Conservation (phyloP, 2,797 vertebrate species). For the Ctenosaura bakeri region DNA sequence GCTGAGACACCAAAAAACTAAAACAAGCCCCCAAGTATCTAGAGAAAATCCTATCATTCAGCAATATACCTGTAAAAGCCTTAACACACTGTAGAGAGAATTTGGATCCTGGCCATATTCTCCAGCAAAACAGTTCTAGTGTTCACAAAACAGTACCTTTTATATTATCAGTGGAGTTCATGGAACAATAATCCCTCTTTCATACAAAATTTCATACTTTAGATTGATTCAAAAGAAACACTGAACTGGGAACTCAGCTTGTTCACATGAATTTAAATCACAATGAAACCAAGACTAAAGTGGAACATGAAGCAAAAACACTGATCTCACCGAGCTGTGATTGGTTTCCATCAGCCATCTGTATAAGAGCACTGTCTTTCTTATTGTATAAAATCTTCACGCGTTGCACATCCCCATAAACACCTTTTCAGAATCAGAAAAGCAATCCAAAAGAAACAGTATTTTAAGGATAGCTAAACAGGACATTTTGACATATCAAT, state of each 20-base stretch:
- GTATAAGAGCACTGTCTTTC: slow-evolving; percentile 98
- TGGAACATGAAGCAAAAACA: slow-evolving; percentile 39
- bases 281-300: slow-evolving; percentile 20
- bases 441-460: slow-evolving; percentile 84
- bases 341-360: slow-evolving; percentile 97
- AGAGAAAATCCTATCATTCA: not conserved
- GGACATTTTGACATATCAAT: slow-evolving; percentile 81
- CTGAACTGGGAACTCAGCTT: slow-evolving; percentile 29
- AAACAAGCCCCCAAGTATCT: not conserved
- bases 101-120: slow-evolving; percentile 16
- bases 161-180: not conserved
- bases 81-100: not conserved
- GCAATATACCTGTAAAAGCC: not conserved
- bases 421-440: slow-evolving; percentile 89
- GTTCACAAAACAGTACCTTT: not conserved
- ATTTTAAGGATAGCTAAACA: slow-evolving; percentile 75
- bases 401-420: slow-evolving; percentile 97
- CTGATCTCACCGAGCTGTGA: slow-evolving; percentile 93
- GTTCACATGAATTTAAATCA: slow-evolving; percentile 45
- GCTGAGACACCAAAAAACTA: not conserved
- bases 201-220: slow-evolving; percentile 1
- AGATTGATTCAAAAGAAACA: slow-evolving; percentile 18
- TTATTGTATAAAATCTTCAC: slow-evolving; percentile 99
- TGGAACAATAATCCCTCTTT: slow-evolving; percentile 1
- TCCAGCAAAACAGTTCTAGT: not conserved